phyloP scores from a whole-genome alignment of 2,797 vertebrate genomes.

The Cossypha niveicapilla region DNA sequence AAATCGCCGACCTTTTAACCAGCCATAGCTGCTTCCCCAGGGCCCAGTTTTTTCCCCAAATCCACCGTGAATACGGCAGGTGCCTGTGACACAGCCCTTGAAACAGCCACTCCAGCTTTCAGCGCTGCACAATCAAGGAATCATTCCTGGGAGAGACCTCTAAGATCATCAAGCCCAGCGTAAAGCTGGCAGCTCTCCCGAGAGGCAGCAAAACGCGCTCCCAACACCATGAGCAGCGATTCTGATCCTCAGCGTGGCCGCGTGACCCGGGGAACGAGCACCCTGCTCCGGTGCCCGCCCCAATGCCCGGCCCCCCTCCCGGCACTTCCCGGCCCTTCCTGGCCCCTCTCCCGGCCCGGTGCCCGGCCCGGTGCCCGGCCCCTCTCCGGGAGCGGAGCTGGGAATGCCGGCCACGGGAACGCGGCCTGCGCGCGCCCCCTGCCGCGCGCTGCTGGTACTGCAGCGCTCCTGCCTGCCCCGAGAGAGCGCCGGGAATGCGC shows the following conservation, averaged over 20 bases:
- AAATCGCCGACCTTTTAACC: not conserved
- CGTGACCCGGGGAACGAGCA: rapidly evolving
- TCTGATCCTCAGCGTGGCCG: rapidly evolving
- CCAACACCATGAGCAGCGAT: rapidly evolving
- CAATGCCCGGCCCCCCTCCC: too few relatives aligned
- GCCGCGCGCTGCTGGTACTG: not conserved
- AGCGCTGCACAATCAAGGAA: not conserved
- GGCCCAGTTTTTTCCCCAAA: not conserved
- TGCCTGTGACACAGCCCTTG: not conserved
- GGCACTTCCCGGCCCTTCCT: too few relatives aligned
- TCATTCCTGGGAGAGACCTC: not conserved
- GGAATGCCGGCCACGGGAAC: rapidly evolving
- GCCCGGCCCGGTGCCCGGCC: too few relatives aligned
- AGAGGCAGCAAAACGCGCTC: not conserved
- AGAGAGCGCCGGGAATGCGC: not conserved
- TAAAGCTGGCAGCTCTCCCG: not conserved
- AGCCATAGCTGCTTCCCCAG: not conserved
- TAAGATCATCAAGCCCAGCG: not conserved
- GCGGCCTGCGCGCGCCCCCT: constrained; percentile 17
- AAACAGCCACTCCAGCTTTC: not conserved
- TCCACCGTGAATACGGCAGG: not conserved
- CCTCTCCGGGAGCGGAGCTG: not conserved
- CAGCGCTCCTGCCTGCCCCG: not conserved
- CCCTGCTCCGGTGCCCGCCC: not conserved
- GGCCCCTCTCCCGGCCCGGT: too few relatives aligned